Evolutionary conservation across 2,113 vertebrate genomes (phyloP).

Genomic region (Sinocyclocheilus grahami): DNA sequence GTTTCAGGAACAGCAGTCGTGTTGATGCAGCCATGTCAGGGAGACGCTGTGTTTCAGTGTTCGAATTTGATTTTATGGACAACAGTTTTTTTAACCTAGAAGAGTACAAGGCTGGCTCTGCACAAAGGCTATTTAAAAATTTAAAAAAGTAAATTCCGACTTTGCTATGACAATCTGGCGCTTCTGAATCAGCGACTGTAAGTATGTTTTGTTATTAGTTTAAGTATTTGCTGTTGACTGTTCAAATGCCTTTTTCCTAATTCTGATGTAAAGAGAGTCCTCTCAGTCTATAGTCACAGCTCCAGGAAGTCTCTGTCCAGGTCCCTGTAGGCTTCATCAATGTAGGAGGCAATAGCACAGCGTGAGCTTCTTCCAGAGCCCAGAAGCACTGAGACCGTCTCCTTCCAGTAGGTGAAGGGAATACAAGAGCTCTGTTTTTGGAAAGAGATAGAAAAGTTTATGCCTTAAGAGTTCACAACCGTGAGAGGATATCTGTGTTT

Average conservation of each 20-base stretch:
- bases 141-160: no score
- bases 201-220: no score
- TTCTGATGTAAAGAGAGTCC: slow-evolving; percentile 8
- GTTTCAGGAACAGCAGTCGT: no score
- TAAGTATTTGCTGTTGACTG: no score
- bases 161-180: no score
- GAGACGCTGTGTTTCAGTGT: no score
- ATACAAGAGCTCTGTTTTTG: slow-evolving; percentile 94
- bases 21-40: no score
- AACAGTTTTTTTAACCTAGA: no score
- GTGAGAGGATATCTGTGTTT: not conserved
- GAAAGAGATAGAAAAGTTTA: slow-evolving; percentile 14
- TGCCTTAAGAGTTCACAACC: not conserved
- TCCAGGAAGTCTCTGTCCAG: slow-evolving; percentile 80
- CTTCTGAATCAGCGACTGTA: no score
- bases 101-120: no score
- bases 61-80: no score
- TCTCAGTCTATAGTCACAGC: slow-evolving; percentile 41
- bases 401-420: slow-evolving; percentile 99
- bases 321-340: slow-evolving; percentile 96
- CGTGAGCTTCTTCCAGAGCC: slow-evolving; percentile 88
- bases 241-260: not conserved
- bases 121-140: no score
- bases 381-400: slow-evolving; percentile 95
- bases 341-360: slow-evolving; percentile 95